Conservation (phyloP, 2,113 vertebrate genomes). For the human region DNA sequence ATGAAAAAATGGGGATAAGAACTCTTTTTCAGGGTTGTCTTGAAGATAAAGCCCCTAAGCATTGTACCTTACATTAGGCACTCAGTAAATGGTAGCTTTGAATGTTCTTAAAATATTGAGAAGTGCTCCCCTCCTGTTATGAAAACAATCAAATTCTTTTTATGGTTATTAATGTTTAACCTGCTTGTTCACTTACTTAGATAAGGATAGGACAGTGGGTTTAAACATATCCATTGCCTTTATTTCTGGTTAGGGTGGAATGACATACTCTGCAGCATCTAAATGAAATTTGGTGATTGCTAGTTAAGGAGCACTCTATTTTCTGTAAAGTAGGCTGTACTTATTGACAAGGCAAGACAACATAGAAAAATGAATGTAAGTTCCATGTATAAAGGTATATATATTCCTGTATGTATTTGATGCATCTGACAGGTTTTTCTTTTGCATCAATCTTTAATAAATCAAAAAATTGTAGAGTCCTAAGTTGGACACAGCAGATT, state of each 20-base stretch:
- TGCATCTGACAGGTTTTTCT: neutral
- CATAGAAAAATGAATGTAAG: neutral
- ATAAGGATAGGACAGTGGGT: neutral
- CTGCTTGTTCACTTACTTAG: neutral
- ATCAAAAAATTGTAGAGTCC: constrained; percentile 1
- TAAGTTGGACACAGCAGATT: neutral
- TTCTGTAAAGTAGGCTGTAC: neutral
- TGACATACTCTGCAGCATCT: neutral
- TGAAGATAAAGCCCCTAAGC: neutral
- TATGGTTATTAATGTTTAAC: constrained; percentile 15
- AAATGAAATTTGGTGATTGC: neutral
- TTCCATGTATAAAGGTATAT: neutral
- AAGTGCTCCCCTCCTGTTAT: neutral
- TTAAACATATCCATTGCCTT: neutral
- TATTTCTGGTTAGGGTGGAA: neutral
- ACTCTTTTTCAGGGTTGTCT: neutral
- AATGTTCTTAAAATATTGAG: constrained; percentile 17
- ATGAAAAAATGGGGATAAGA: neutral
- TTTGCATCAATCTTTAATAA: neutral
- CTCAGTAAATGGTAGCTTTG: neutral
- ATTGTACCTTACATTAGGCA: neutral
- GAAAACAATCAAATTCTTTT: neutral
- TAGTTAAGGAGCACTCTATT: neutral
- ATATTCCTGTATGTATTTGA: neutral
- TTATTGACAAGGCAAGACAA: neutral